Percentiles rank a stretch among this genome's conserved stretches.
Evolutionary conservation across 2,888 invertebrate genomes (phyloP).

Genomic region (Cryptophagus acutangulus): DNA sequence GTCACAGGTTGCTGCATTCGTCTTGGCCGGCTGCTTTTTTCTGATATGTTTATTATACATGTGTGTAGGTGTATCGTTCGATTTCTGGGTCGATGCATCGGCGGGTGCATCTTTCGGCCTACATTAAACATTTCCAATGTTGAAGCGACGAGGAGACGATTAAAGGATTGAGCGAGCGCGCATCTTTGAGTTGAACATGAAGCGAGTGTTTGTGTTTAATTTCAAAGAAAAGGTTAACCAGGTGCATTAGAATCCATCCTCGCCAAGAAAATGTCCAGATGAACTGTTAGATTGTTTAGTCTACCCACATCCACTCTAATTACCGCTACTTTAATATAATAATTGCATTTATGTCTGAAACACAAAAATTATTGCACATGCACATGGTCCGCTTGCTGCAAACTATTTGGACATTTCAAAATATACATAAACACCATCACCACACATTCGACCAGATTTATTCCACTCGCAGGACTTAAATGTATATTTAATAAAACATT

Average conservation of each 20-base stretch:
- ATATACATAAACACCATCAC: conserved; percentile 17
- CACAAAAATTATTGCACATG: conserved; percentile 26
- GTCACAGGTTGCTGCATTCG: conserved; percentile 18
- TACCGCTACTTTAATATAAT: conserved; percentile 32
- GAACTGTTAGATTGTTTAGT: conserved; percentile 38
- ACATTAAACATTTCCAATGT: no score
- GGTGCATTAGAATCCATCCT: conserved; percentile 30
- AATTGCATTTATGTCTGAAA: conserved; percentile 33
- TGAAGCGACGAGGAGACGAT: no score
- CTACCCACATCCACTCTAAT: conserved; percentile 37
- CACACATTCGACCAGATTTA: conserved; percentile 19
- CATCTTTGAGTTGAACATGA: no score
- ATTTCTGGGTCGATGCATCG: no score
- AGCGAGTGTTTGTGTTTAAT: no score
- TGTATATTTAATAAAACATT: conserved; percentile 1
- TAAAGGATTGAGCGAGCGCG: no score
- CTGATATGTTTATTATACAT: conserved; percentile 17
- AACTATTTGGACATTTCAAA: conserved; percentile 24
- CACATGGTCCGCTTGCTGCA: conserved; percentile 27
- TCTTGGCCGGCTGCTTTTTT: conserved; percentile 20
- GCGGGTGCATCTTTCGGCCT: no score
- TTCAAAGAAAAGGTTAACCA: conserved; percentile 34
- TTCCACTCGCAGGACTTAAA: conserved; percentile 13
- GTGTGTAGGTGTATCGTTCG: no score
- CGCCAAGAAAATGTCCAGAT: conserved; percentile 37